These are phyloP conservation scores for Proisotoma minuta DNA, from an alignment of 2,888 invertebrate species.

Conservation along the genomic window DNA sequence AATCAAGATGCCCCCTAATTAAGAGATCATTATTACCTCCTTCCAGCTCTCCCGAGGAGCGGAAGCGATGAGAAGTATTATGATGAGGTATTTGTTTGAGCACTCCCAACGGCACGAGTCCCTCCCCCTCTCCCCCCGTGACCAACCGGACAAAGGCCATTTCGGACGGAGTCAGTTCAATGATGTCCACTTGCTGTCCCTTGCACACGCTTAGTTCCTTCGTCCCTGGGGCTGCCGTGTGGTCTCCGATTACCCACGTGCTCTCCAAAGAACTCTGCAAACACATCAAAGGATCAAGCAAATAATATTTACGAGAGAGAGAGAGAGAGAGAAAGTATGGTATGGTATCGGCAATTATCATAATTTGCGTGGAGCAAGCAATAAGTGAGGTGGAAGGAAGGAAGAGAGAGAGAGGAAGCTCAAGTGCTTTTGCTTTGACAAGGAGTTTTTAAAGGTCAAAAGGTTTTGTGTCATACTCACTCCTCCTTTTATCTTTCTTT, in stretches of 20 bases:
- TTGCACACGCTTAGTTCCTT: slow-evolving; percentile 79
- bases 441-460: too few relatives aligned
- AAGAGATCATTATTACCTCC: slow-evolving; percentile 41
- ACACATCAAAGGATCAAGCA: too few relatives aligned
- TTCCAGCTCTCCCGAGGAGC: slow-evolving; percentile 21
- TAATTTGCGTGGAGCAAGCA: too few relatives aligned
- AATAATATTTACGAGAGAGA: too few relatives aligned
- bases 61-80: slow-evolving; percentile 19
- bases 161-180: slow-evolving; percentile 53
- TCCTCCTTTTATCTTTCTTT: too few relatives aligned
- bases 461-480: too few relatives aligned
- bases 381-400: too few relatives aligned
- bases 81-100: slow-evolving; percentile 70
- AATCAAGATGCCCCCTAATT: too few relatives aligned
- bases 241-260: slow-evolving; percentile 87
- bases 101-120: slow-evolving; percentile 72
- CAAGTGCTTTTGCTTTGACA: too few relatives aligned
- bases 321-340: too few relatives aligned
- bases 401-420: too few relatives aligned
- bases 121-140: slow-evolving; percentile 55
- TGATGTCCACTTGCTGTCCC: slow-evolving; percentile 89
- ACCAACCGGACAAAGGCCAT: slow-evolving; percentile 56
- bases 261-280: slow-evolving; percentile 68
- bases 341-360: too few relatives aligned
- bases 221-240: slow-evolving; percentile 67